Evolutionary conservation across 2,888 invertebrate species (phyloP).

Genomic region (Odontocolon sp.): DNA sequence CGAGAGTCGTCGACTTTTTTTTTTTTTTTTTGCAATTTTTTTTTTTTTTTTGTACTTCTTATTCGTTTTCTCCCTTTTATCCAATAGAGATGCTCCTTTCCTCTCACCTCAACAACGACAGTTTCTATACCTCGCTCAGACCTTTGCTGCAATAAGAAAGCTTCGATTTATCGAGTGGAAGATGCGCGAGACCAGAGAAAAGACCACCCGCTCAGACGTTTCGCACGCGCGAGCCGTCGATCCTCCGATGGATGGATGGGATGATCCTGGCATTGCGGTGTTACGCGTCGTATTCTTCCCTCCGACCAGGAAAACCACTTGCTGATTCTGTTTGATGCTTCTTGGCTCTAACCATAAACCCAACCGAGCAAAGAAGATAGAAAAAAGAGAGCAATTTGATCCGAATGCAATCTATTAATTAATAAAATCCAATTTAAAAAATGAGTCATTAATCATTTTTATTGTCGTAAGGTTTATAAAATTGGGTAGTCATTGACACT

Average conservation of each 20-base stretch:
- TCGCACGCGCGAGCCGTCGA: conserved; percentile 50
- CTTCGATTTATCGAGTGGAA: conserved; percentile 39
- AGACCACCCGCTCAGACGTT: conserved; percentile 48
- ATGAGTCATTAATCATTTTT: too few relatives aligned
- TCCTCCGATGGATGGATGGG: conserved; percentile 46
- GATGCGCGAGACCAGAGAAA: conserved; percentile 13
- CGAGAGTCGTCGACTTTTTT: too few relatives aligned
- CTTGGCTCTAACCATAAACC: background rate
- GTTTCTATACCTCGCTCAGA: conserved; percentile 13
- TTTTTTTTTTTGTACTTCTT: background rate
- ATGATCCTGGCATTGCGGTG: conserved; percentile 15
- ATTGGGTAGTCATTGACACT: background rate
- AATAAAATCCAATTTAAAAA: too few relatives aligned
- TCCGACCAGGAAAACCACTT: conserved; percentile 17
- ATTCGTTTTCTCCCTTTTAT: conserved; percentile 13
- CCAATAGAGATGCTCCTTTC: background rate
- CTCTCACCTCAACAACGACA: conserved; percentile 21
- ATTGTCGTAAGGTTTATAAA: too few relatives aligned
- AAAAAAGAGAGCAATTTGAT: too few relatives aligned
- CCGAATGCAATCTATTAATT: too few relatives aligned
- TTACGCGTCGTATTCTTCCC: conserved; percentile 2
- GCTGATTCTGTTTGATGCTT: background rate
- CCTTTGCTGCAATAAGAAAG: conserved; percentile 32
- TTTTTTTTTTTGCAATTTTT: background rate
- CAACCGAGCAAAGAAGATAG: too few relatives aligned